A percentile compares a stretch with the other conserved stretches of the same genome.
Conservation (phyloP, 2,113 vertebrate species). For the Bubalus kerabau region DNA sequence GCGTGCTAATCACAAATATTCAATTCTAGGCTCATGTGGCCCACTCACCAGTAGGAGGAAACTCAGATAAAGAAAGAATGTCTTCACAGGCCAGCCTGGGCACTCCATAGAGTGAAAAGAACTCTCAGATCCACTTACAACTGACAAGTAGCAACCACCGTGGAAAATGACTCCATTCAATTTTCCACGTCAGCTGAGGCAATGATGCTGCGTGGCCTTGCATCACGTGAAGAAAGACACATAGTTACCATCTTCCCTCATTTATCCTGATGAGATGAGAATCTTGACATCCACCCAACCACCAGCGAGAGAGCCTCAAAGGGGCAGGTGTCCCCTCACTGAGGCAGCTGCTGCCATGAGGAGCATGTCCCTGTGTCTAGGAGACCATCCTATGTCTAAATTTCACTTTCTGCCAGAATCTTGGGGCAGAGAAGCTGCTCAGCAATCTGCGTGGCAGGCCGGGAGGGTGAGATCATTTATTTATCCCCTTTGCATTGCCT, state of each 20-base stretch:
- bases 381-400: neutral
- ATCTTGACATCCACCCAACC: neutral
- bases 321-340: neutral
- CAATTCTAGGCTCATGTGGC: neutral
- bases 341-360: neutral
- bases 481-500: neutral
- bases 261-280: neutral
- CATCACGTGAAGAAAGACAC: accelerated
- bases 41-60: neutral
- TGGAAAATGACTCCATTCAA: neutral
- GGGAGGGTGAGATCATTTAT: neutral
- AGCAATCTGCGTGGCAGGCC: neutral
- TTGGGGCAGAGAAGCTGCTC: neutral
- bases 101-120: neutral
- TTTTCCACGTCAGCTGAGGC: neutral
- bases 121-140: neutral
- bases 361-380: neutral
- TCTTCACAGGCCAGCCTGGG: neutral
- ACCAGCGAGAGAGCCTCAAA: neutral
- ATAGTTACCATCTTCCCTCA: accelerated
- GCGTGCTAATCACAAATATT: neutral
- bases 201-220: accelerated
- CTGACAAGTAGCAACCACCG: too few relatives aligned
- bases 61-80: neutral
- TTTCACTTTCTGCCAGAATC: neutral